Conservation (phyloP, 2,113 vertebrate genomes). For the Pampusana beccarii region DNA sequence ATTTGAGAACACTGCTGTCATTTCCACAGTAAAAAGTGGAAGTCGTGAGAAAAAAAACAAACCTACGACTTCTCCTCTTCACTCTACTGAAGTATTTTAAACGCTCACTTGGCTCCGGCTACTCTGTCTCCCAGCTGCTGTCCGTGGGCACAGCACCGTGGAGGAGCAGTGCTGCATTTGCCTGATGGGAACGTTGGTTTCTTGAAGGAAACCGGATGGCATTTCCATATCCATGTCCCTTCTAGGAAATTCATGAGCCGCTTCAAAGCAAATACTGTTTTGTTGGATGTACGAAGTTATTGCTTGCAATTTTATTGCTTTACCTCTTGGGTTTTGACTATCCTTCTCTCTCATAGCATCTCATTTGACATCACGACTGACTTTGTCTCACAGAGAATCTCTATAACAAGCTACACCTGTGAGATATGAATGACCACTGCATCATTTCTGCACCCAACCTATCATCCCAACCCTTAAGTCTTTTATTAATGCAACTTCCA, state of each 20-base stretch:
- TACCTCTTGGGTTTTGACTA: background rate
- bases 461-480: background rate
- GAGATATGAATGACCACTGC: background rate
- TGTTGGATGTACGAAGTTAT: background rate
- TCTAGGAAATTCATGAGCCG: background rate
- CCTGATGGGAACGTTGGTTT: background rate
- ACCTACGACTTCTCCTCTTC: background rate
- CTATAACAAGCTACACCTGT: background rate
- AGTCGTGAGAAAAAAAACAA: background rate
- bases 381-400: background rate
- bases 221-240: background rate
- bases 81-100: background rate
- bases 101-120: background rate
- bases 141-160: rapidly evolving
- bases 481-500: background rate
- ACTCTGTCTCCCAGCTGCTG: background rate
- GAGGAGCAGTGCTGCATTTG: background rate
- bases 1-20: background rate
- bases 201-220: background rate
- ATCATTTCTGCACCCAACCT: background rate
- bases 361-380: background rate
- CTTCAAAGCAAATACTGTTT: background rate
- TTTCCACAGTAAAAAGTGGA: background rate
- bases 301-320: background rate
- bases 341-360: background rate